Evolutionary conservation across 64 coral and sea anemone species (phyloP).

Genomic region (Stichodactyla helianthus): DNA sequence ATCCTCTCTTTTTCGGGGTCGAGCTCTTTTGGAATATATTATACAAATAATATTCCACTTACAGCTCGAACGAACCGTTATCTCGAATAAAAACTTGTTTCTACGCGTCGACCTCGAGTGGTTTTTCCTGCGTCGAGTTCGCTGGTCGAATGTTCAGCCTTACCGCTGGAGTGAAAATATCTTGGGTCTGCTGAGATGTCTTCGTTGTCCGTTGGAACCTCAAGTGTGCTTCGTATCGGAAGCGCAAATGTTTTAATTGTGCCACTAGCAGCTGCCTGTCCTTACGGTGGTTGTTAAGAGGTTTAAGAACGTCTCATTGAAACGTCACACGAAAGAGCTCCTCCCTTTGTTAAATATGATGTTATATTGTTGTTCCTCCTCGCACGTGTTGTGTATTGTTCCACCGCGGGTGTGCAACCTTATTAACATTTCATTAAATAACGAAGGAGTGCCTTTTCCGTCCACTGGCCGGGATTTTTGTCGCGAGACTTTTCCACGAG

Average conservation of each 20-base stretch:
- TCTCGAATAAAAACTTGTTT: conserved; percentile 18
- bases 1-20: conserved; percentile 25
- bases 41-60: conserved; percentile 20
- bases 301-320: conserved; percentile 96
- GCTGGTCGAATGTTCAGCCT: conserved; percentile 9
- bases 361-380: conserved; percentile 89
- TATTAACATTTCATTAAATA: conserved; percentile 99
- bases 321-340: conserved; percentile 88
- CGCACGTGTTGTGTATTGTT: conserved; percentile 96
- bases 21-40: conserved; percentile 31
- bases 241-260: conserved; percentile 97
- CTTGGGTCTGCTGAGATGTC: conserved; percentile 59
- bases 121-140: conserved; percentile 11
- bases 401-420: conserved; percentile 57
- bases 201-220: conserved; percentile 84
- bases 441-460: conserved; percentile 51
- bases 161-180: conserved; percentile 32
- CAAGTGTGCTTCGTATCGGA: conserved; percentile 82
- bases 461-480: conserved; percentile 29
- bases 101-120: not conserved
- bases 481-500: conserved; percentile 33
- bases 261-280: conserved; percentile 65
- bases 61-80: conserved; percentile 43
- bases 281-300: conserved; percentile 93
- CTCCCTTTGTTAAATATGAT: conserved; percentile 92